phyloP scores from a whole-genome alignment of 2,113 vertebrate species.

The Solenodon paradoxus region DNA sequence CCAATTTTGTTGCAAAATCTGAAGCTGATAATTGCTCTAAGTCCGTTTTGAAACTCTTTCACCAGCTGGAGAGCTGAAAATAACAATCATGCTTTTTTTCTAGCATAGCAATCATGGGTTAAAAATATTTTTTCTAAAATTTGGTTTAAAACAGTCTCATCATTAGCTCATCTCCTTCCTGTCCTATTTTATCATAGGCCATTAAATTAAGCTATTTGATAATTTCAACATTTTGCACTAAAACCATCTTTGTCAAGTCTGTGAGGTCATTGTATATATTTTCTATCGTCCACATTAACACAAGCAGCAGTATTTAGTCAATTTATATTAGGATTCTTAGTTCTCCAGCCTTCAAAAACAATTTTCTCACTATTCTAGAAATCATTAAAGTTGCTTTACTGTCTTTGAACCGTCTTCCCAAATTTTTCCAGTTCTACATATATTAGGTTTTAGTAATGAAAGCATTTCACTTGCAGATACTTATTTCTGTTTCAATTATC shows the following conservation, averaged over 20 bases:
- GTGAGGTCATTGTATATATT: background rate
- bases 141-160: background rate
- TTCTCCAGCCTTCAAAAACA: background rate
- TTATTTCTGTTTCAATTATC: background rate
- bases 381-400: background rate
- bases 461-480: background rate
- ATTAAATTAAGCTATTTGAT: background rate
- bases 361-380: background rate
- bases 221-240: background rate
- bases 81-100: conserved; percentile 43
- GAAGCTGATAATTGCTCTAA: background rate
- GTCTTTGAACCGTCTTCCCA: background rate
- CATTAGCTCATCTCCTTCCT: background rate
- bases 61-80: conserved; percentile 39
- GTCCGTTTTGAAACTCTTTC: conserved; percentile 38
- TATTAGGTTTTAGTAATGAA: background rate
- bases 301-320: background rate
- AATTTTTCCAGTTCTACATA: background rate
- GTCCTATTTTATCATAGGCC: background rate
- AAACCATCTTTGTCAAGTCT: background rate
- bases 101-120: background rate
- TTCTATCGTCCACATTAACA: background rate
- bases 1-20: background rate
- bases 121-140: conserved; percentile 39
- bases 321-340: background rate